These are phyloP conservation scores for Hydrozoanthus tunicans DNA, from an alignment of 64 coral and sea anemone genomes.

Conservation along the genomic window DNA sequence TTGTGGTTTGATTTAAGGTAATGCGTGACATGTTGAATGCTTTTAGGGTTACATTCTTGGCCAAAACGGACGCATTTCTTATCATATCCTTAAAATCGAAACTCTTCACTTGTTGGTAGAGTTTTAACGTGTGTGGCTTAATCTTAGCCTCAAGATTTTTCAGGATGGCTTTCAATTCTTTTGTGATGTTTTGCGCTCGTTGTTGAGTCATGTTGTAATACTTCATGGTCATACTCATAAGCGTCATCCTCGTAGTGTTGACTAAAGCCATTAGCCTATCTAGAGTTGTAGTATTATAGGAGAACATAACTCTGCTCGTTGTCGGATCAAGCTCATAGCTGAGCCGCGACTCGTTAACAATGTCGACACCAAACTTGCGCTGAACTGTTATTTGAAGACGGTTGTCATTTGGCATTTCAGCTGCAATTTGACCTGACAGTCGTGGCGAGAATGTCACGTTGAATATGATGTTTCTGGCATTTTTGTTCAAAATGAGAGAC, in stretches of 20 bases:
- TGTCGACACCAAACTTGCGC: constrained; percentile 72
- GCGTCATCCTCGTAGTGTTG: constrained; percentile 49
- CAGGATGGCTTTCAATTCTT: constrained; percentile 53
- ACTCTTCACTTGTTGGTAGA: constrained; percentile 59
- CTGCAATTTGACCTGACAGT: constrained; percentile 81
- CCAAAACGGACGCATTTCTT: constrained; percentile 51
- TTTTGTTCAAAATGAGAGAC: constrained; percentile 68
- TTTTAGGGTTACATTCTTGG: constrained; percentile 61
- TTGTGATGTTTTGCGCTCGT: constrained; percentile 64
- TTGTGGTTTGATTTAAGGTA: constrained; percentile 46
- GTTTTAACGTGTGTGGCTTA: constrained; percentile 67
- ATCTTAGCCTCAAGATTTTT: constrained; percentile 72
- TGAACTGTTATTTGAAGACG: constrained; percentile 81
- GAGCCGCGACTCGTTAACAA: constrained; percentile 81
- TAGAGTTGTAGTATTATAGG: constrained; percentile 80
- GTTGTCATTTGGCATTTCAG: constrained; percentile 76
- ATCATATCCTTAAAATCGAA: constrained; percentile 67
- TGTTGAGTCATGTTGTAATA: constrained; percentile 82
- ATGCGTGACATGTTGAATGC: constrained; percentile 51
- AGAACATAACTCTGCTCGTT: constrained; percentile 74
- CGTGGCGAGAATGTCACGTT: constrained; percentile 76
- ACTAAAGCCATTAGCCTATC: constrained; percentile 54
- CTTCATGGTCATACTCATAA: constrained; percentile 68
- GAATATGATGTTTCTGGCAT: constrained; percentile 79
- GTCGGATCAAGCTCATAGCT: constrained; percentile 71